Conservation (phyloP, 2,797 vertebrate species). For the Semotilus atromaculatus region DNA sequence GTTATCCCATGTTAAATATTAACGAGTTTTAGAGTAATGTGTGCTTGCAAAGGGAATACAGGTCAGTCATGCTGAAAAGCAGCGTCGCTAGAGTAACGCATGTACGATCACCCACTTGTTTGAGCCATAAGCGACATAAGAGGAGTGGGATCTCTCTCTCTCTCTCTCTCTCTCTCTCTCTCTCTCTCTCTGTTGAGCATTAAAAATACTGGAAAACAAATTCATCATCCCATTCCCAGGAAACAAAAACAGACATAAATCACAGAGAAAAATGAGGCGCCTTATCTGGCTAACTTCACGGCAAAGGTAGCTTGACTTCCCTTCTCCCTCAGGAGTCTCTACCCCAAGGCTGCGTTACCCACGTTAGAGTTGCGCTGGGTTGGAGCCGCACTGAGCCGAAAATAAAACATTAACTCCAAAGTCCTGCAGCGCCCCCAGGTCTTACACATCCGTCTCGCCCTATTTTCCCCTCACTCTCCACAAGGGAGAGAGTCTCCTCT, state of each 20-base stretch:
- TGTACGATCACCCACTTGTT: constrained; percentile 59
- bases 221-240: constrained; percentile 73
- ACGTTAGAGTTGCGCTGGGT: constrained; percentile 50
- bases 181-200: constrained; percentile 52
- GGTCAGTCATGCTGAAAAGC: constrained; percentile 50
- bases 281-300: constrained; percentile 80
- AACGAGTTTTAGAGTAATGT: constrained; percentile 52
- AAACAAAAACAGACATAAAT: constrained; percentile 81
- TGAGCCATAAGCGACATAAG: constrained; percentile 22
- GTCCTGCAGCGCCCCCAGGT: constrained; percentile 61
- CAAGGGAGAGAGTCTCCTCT: constrained; percentile 45
- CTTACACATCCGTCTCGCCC: constrained; percentile 50
- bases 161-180: background rate
- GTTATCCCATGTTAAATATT: constrained; percentile 41
- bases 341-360: constrained; percentile 69
- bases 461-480: constrained; percentile 45
- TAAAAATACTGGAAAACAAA: constrained; percentile 72
- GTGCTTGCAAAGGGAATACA: constrained; percentile 45
- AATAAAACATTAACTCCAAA: constrained; percentile 71
- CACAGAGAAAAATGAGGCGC: constrained; percentile 76
- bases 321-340: constrained; percentile 70
- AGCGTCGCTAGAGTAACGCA: constrained; percentile 23
- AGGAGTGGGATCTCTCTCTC: constrained; percentile 35
- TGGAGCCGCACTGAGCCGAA: constrained; percentile 66
- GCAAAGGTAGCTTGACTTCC: constrained; percentile 78